These are phyloP conservation scores for Sebastes flavidus DNA, from an alignment of 2,797 vertebrate genomes.

Conservation along the genomic window DNA sequence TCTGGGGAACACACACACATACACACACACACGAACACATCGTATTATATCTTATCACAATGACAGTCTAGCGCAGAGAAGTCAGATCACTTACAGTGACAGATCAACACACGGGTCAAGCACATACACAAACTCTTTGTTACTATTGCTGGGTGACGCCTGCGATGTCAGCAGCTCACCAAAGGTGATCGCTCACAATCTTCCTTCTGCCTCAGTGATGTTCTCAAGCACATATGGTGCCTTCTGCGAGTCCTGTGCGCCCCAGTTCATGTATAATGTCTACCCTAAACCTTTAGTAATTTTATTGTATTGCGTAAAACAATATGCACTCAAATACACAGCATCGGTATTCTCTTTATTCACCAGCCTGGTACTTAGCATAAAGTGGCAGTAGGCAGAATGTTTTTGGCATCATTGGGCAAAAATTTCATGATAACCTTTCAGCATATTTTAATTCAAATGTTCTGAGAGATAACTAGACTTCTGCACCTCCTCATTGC, in stretches of 20 bases:
- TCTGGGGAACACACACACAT: conserved; percentile 39
- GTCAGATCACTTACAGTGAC: conserved; percentile 74
- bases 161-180: neutral
- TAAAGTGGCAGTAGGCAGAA: neutral
- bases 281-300: neutral
- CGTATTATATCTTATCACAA: conserved; percentile 57
- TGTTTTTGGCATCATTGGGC: too few relatives aligned
- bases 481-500: neutral
- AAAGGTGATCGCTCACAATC: neutral
- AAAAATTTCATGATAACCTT: neutral
- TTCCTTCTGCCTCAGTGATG: neutral
- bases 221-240: neutral
- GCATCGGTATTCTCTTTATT: neutral
- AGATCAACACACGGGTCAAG: conserved; percentile 58
- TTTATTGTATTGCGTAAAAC: neutral
- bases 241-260: neutral
- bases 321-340: neutral
- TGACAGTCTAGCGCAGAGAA: conserved; percentile 63
- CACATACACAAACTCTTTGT: neutral
- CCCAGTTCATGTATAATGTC: neutral
- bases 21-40: conserved; percentile 9
- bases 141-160: conserved; percentile 14
- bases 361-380: neutral
- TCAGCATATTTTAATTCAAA: neutral
- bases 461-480: neutral